phyloP scores from a whole-genome alignment of 2,113 vertebrate species.

The Vulpes vulpes region DNA sequence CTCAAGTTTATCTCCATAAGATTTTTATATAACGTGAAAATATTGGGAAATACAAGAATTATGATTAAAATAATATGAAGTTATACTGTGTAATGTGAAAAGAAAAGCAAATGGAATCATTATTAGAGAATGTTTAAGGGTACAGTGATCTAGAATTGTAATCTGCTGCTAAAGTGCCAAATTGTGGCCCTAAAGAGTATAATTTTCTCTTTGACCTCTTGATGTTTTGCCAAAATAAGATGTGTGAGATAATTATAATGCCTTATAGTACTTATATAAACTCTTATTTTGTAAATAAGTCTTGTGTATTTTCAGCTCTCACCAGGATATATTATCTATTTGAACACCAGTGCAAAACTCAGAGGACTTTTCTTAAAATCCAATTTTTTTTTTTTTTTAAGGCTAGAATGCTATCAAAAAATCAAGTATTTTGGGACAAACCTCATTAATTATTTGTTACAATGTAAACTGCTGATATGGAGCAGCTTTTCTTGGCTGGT shows the following conservation, averaged over 20 bases:
- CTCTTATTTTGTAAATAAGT: constrained; percentile 52
- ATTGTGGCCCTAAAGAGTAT: constrained; percentile 13
- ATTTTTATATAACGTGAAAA: background rate
- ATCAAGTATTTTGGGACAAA: constrained; percentile 2
- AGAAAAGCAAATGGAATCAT: constrained; percentile 7
- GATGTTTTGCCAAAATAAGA: constrained; percentile 53
- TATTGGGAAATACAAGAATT: background rate
- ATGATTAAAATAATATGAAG: background rate
- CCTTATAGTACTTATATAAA: constrained; percentile 51
- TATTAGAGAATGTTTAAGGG: background rate
- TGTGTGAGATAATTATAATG: constrained; percentile 48
- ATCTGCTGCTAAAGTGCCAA: constrained; percentile 22
- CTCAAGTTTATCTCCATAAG: background rate
- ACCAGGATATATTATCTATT: background rate
- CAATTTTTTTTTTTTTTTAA: constrained; percentile 33
- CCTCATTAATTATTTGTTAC: constrained; percentile 62
- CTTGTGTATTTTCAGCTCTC: constrained; percentile 35
- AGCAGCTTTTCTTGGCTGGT: background rate
- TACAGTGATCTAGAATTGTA: background rate
- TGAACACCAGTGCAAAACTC: background rate
- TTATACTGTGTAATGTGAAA: background rate
- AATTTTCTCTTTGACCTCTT: constrained; percentile 52
- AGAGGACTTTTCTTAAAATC: background rate
- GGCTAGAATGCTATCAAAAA: background rate
- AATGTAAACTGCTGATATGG: background rate